These are phyloP conservation scores for Napeogenes inachia DNA, from an alignment of 2,888 invertebrate species.

Conservation along the genomic window DNA sequence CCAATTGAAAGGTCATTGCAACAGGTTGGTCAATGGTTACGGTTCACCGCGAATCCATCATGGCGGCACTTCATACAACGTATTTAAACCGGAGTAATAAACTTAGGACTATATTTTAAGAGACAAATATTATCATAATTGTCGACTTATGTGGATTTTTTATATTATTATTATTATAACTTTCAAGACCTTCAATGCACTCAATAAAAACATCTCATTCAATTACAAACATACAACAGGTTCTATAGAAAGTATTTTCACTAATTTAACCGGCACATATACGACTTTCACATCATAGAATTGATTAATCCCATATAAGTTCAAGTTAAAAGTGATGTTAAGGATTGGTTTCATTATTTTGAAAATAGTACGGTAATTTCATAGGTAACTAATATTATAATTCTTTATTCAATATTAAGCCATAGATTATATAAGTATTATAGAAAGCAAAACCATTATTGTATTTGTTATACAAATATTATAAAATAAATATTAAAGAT, in stretches of 20 bases:
- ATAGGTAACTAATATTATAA: not conserved
- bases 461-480: too few relatives aligned
- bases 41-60: conserved; percentile 3
- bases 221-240: conserved; percentile 7
- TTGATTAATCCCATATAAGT: conserved; percentile 1
- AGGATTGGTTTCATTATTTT: not conserved
- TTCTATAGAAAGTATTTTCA: conserved; percentile 7
- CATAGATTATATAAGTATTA: not conserved
- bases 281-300: conserved; percentile 6
- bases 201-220: not conserved
- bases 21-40: conserved; percentile 5
- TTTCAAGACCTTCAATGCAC: not conserved
- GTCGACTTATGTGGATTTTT: too few relatives aligned
- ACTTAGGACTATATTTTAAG: not conserved
- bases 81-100: not conserved
- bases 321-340: not conserved
- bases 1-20: conserved; percentile 5
- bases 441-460: not conserved
- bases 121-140: too few relatives aligned
- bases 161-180: not conserved
- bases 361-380: not conserved
- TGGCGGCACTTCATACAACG: not conserved
- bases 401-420: not conserved
- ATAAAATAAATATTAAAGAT: too few relatives aligned
- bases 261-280: not conserved